Evolutionary conservation across 1,140 invertebrate species (phyloP).

Genomic region (Cydia pomonella): DNA sequence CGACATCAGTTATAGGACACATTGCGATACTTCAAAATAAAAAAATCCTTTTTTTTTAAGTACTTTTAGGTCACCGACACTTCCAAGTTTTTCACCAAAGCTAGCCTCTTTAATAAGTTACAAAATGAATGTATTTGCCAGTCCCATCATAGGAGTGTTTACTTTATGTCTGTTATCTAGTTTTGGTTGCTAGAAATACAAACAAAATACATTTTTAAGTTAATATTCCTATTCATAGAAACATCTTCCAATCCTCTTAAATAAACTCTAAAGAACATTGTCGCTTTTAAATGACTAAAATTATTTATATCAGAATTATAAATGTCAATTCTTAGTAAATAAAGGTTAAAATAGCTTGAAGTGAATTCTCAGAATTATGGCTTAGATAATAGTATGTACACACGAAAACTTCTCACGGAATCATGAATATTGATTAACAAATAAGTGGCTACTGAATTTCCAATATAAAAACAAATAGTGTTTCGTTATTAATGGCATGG

Average conservation of each 20-base stretch:
- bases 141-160: no score
- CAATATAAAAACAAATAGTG: slow-evolving; percentile 32
- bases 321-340: neutral
- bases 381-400: neutral
- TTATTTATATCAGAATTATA: neutral
- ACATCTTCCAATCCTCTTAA: neutral
- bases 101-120: no score
- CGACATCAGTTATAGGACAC: no score
- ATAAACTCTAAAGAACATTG: neutral
- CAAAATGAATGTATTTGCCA: no score
- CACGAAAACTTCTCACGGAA: slow-evolving; percentile 29
- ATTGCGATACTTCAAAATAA: no score
- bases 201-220: no score
- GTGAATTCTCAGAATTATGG: neutral
- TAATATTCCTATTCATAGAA: neutral
- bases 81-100: no score
- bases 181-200: no score
- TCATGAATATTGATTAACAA: slow-evolving; percentile 37
- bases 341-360: neutral
- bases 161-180: no score
- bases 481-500: slow-evolving; percentile 26
- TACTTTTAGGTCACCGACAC: no score
- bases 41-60: no score
- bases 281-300: neutral
- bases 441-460: slow-evolving; percentile 35